Percentiles rank a stretch among this genome's conserved stretches.
phyloP scores from a whole-genome alignment of 1,140 invertebrate species.

The Drosophila sp. region DNA sequence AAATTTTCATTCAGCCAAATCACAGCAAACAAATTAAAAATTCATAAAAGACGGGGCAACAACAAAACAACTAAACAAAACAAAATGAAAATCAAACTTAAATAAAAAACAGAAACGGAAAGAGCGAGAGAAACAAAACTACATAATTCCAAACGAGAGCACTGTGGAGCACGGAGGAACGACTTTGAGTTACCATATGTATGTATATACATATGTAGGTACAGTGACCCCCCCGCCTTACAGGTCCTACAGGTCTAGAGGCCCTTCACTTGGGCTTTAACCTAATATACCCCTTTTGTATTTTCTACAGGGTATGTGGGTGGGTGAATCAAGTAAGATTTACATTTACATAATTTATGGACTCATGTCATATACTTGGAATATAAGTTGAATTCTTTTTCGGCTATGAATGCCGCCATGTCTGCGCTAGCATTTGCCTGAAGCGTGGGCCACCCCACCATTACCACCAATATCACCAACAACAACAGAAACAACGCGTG shows the following conservation, averaged over 20 bases:
- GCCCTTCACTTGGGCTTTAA: not conserved
- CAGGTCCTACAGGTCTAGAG: no score
- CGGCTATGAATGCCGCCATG: conserved; percentile 62
- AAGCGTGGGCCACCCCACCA: conserved; percentile 59
- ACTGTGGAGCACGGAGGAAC: not conserved
- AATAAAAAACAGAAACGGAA: conserved; percentile 31
- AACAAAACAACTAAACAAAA: not conserved
- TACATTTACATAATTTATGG: conserved; percentile 77
- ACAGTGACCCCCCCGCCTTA: no score
- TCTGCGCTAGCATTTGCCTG: conserved; percentile 60
- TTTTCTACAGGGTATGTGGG: not conserved
- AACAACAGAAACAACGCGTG: not conserved
- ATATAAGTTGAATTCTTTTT: conserved; percentile 49
- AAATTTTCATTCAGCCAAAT: conserved; percentile 50
- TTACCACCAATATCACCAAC: no score
- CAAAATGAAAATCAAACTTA: conserved; percentile 60
- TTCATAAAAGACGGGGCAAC: conserved; percentile 62
- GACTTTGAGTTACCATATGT: conserved; percentile 1
- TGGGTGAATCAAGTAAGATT: conserved; percentile 30
- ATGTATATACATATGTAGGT: not conserved
- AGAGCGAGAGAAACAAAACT: conserved; percentile 29
- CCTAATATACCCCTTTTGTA: not conserved
- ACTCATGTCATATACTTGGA: conserved; percentile 44
- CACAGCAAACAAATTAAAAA: conserved; percentile 68
- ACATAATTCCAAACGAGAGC: not conserved